These are phyloP conservation scores for Parnassius orleans DNA, from an alignment of 2,888 invertebrate genomes.

Conservation along the genomic window DNA sequence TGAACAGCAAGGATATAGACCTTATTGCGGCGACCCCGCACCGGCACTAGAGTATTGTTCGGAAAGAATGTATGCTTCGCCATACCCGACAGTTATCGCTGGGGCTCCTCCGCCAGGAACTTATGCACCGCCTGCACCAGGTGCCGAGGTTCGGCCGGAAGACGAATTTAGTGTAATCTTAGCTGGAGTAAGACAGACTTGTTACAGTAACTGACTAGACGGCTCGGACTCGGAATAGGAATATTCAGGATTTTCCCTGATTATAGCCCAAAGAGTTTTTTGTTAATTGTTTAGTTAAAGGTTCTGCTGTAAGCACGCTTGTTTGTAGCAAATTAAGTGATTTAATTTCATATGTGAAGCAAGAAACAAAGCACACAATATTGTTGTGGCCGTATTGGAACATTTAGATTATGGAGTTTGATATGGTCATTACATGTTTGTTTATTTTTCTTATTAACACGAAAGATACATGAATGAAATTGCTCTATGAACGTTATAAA, in stretches of 20 bases:
- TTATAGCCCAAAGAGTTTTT: slow-evolving; percentile 47
- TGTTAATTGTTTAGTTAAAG: slow-evolving; percentile 12
- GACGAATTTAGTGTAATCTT: slow-evolving; percentile 94
- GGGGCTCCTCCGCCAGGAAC: slow-evolving; percentile 65
- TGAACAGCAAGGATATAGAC: slow-evolving; percentile 50
- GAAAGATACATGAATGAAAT: neutral
- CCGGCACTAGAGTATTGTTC: slow-evolving; percentile 66
- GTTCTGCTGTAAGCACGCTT: neutral
- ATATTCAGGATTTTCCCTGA: slow-evolving; percentile 52
- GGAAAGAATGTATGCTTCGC: slow-evolving; percentile 74
- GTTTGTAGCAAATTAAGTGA: slow-evolving; percentile 4
- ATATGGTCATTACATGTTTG: no score
- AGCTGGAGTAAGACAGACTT: slow-evolving; percentile 93
- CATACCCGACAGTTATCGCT: slow-evolving; percentile 82
- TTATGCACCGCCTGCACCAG: slow-evolving; percentile 66
- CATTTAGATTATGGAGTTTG: no score
- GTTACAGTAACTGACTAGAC: slow-evolving; percentile 86
- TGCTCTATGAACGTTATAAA: slow-evolving; percentile 7
- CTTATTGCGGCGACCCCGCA: slow-evolving; percentile 62
- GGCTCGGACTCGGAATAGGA: slow-evolving; percentile 47
- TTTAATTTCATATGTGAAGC: slow-evolving; percentile 8
- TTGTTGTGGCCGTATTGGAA: no score
- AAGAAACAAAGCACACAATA: slow-evolving; percentile 1
- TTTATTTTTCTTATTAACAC: neutral
- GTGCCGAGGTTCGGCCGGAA: slow-evolving; percentile 83